Percentiles rank a stretch among this genome's conserved stretches.
phyloP scores from a whole-genome alignment of 2,113 vertebrate genomes.

The Piprites chloris region DNA sequence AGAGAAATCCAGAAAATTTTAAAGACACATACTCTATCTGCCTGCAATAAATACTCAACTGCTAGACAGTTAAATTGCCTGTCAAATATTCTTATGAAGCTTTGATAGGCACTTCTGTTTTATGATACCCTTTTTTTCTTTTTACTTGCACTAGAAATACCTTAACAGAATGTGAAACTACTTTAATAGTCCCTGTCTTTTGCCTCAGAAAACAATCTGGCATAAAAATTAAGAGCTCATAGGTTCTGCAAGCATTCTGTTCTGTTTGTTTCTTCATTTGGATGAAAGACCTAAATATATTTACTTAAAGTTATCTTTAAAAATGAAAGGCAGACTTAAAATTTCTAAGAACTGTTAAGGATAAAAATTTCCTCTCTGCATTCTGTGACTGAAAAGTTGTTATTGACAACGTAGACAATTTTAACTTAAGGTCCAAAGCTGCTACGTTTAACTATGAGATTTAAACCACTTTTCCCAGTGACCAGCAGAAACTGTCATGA shows the following conservation, averaged over 20 bases:
- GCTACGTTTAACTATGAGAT: not conserved
- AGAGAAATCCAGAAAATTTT: not conserved
- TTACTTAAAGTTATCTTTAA: not conserved
- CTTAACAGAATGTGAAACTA: conserved; percentile 33
- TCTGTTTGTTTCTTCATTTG: not conserved
- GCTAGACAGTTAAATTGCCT: conserved; percentile 66
- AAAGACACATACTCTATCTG: conserved; percentile 38
- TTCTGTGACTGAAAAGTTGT: not conserved
- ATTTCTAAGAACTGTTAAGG: not conserved
- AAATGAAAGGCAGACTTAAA: not conserved
- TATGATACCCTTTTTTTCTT: not conserved
- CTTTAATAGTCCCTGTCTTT: conserved; percentile 21
- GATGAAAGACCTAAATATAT: not conserved
- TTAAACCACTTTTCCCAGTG: not conserved
- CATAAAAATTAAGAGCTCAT: not conserved
- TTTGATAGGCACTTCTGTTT: conserved; percentile 53
- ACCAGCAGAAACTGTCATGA: not conserved
- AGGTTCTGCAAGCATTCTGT: not conserved
- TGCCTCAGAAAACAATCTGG: not conserved
- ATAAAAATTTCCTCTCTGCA: not conserved
- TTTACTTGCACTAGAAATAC: conserved; percentile 23
- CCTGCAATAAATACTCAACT: conserved; percentile 49
- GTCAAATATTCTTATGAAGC: conserved; percentile 31
- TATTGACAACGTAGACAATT: not conserved
- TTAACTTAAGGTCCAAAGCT: not conserved